Evolutionary conservation across 2,797 vertebrate species (phyloP), one percentile per base, ranked within the genome.

Genomic region (Chiloscyllium punctatum): DNA sequence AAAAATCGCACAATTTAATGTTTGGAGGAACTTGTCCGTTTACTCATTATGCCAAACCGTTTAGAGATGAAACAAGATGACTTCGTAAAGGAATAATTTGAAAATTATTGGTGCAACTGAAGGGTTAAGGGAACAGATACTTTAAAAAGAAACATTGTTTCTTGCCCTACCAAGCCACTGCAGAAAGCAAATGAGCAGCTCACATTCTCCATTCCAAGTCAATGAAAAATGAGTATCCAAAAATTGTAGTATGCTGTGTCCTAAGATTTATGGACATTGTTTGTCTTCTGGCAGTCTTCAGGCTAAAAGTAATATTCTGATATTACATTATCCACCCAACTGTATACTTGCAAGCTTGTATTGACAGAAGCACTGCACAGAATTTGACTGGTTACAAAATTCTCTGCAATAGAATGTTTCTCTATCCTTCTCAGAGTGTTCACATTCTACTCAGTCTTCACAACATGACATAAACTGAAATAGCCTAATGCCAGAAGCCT

Each of bases 251-350:
- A 92, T 1, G 18, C n/a, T 68, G 21, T 7, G n/a, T 25, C 37
- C 90, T 69, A 92, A 68, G 66, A 92, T 92, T 69, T 69, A 37
- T 92, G 90, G 90, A 92, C 23, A 27, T 68, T 69, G 23, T 92
- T 92, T 92, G n/a, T 25, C 66, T 53, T 84, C 90, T 69, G 90
- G 90, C 90, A 92, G 90, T 42, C n/a, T 92, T 69, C 62, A 92
- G 66, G 66, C 68, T 92, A 42, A 92, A 92, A 92, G 62, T 92
- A 92, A 92, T 69, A 69, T n/a, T 42, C 66, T 25, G 62, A 92
- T 92, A 42, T 69, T 92, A 92, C 62, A 42, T 92, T 92, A 92
- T 25, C 90, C 90, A 92, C n/a, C n/a, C 62, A 92, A 92, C 90
- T 92, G 90, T 92, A 69, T 69, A 42, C 62, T 37, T n/a, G 25